Percentiles rank a stretch among this genome's conserved stretches.
Conservation (phyloP, 1,140 invertebrate genomes). For the Manduca sexta region DNA sequence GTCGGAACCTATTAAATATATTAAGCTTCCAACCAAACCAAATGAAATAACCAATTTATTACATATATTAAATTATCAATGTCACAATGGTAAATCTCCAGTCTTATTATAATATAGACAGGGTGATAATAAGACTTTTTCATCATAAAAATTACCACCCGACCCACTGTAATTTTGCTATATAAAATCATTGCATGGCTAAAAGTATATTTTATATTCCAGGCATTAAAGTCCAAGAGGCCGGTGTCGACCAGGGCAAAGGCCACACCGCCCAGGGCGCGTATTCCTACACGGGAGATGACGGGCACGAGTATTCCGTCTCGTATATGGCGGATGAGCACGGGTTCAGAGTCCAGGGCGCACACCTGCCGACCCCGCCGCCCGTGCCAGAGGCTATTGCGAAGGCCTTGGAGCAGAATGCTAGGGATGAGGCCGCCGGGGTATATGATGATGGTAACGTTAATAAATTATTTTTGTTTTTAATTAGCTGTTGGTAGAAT, state of each 20-base stretch:
- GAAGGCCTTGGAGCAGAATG: slow-evolving; percentile 74
- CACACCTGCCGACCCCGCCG: slow-evolving; percentile 78
- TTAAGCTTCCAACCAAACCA: too few relatives aligned
- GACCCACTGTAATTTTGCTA: too few relatives aligned
- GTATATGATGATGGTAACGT: slow-evolving; percentile 50
- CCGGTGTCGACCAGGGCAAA: slow-evolving; percentile 34
- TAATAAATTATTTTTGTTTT: too few relatives aligned
- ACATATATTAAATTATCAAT: too few relatives aligned
- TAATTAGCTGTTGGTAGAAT: too few relatives aligned
- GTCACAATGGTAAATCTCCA: too few relatives aligned
- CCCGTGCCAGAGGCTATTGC: slow-evolving; percentile 78
- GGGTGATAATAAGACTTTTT: too few relatives aligned
- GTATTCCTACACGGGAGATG: slow-evolving; percentile 78
- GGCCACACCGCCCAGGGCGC: slow-evolving; percentile 74
- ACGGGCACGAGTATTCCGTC: slow-evolving; percentile 75
- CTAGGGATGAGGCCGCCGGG: slow-evolving; percentile 50
- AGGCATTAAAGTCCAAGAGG: slow-evolving; percentile 57
- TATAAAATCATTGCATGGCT: not conserved
- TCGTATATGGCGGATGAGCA: slow-evolving; percentile 75
- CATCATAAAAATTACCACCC: too few relatives aligned
- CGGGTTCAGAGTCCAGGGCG: slow-evolving; percentile 75
- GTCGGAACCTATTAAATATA: too few relatives aligned
- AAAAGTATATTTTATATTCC: slow-evolving; percentile 3
- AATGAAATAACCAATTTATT: too few relatives aligned
- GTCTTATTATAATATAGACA: too few relatives aligned